A percentile compares a stretch with the other conserved stretches of the same genome.
These are phyloP conservation scores for Struthidea cinerea DNA, from an alignment of 2,113 vertebrate genomes.

Conservation along the genomic window DNA sequence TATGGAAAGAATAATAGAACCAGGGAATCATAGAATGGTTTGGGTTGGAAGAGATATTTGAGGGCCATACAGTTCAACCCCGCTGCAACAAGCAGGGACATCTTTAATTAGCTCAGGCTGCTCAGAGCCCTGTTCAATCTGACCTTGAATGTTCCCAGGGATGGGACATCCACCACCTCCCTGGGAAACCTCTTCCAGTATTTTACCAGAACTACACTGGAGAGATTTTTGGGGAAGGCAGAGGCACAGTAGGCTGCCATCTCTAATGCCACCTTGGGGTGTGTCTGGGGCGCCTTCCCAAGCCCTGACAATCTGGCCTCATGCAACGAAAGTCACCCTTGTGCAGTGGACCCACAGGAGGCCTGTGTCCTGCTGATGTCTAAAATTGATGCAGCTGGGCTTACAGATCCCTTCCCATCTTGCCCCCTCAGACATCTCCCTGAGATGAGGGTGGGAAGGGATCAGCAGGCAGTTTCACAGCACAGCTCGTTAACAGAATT, in stretches of 20 bases:
- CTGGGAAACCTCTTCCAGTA: not conserved
- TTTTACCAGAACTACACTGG: not conserved
- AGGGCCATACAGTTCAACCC: not conserved
- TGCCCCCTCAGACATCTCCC: not conserved
- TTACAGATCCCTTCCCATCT: not conserved
- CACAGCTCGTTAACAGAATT: not conserved
- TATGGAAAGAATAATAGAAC: not conserved
- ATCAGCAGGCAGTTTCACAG: conserved; percentile 39
- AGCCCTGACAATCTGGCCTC: not conserved
- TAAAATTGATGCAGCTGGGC: not conserved
- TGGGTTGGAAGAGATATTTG: not conserved
- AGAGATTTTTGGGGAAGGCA: not conserved
- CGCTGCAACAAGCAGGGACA: not conserved
- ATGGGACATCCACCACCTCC: not conserved
- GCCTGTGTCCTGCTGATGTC: not conserved
- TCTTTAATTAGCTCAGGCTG: not conserved
- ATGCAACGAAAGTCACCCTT: not conserved
- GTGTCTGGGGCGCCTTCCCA: not conserved
- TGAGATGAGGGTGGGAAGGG: not conserved
- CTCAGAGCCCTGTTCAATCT: not conserved
- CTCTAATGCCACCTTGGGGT: not conserved
- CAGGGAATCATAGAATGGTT: not conserved
- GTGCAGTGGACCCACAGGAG: not conserved
- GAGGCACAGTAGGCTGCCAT: not conserved
- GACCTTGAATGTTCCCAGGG: not conserved